Evolutionary conservation across 2,113 vertebrate species (phyloP).

Genomic region (Panurus biarmicus): DNA sequence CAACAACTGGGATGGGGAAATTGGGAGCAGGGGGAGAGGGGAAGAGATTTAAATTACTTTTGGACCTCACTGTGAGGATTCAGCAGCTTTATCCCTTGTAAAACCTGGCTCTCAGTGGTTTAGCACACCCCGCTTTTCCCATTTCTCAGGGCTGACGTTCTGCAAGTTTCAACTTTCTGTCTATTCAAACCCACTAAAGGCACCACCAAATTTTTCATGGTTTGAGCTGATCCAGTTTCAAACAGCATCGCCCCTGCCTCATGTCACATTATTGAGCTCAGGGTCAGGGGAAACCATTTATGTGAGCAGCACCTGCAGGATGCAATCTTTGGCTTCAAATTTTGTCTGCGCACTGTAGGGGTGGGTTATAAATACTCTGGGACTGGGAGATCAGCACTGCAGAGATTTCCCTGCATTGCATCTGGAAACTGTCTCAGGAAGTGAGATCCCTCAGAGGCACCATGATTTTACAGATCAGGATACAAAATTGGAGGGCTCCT

Average conservation of each 20-base stretch:
- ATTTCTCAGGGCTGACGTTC: not conserved
- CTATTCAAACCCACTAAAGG: not conserved
- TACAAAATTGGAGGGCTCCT: not conserved
- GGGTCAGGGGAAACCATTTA: not conserved
- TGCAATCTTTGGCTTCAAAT: not conserved
- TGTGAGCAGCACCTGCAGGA: not conserved
- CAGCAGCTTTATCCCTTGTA: slow-evolving; percentile 10
- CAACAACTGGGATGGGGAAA: slow-evolving; percentile 1
- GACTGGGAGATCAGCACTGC: not conserved
- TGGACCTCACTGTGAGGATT: slow-evolving; percentile 39
- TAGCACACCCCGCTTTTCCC: not conserved
- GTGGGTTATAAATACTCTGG: not conserved
- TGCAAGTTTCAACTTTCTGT: not conserved
- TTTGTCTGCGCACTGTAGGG: not conserved
- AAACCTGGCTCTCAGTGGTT: not conserved
- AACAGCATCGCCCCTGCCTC: not conserved
- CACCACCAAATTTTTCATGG: not conserved
- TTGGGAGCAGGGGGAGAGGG: not conserved
- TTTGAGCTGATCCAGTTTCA: not conserved
- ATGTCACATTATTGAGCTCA: not conserved
- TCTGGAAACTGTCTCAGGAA: not conserved
- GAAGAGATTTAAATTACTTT: slow-evolving; percentile 13
- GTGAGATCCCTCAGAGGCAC: not conserved
- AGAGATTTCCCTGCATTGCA: not conserved
- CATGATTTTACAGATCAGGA: not conserved